phyloP scores from a whole-genome alignment of 2,888 invertebrate species.

The Amphipyra berbera region DNA sequence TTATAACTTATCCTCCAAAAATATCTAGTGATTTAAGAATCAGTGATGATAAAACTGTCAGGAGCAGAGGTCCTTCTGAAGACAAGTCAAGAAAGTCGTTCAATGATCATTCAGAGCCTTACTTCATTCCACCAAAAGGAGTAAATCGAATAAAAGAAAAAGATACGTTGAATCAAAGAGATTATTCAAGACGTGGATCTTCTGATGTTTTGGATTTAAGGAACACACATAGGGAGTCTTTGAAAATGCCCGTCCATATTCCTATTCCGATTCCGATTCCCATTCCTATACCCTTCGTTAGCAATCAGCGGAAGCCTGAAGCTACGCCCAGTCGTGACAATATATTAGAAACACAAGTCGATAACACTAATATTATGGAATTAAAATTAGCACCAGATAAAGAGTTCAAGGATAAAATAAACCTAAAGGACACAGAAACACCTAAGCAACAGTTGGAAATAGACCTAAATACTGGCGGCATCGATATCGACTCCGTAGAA shows the following conservation, averaged over 20 bases:
- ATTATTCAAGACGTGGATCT: slow-evolving; percentile 11
- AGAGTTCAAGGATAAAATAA: background rate
- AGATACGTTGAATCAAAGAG: slow-evolving; percentile 7
- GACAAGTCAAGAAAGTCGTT: slow-evolving; percentile 51
- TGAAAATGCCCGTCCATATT: slow-evolving; percentile 21
- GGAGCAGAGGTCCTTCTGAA: slow-evolving; percentile 44
- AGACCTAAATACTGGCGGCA: background rate
- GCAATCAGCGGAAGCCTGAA: background rate
- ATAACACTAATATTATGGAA: background rate
- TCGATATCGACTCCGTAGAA: background rate
- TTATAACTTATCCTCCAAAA: slow-evolving; percentile 76
- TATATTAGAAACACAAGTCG: background rate
- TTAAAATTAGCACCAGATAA: slow-evolving; percentile 4
- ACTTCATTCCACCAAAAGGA: slow-evolving; percentile 68
- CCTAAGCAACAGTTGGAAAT: background rate
- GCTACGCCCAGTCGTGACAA: background rate
- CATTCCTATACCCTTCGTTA: too few species aligned
- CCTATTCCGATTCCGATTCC: slow-evolving; percentile 18
- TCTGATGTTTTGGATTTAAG: slow-evolving; percentile 11
- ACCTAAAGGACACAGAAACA: slow-evolving; percentile 2
- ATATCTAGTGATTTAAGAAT: slow-evolving; percentile 54
- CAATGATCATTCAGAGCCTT: slow-evolving; percentile 59
- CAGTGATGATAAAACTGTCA: slow-evolving; percentile 51
- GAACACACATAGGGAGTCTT: slow-evolving; percentile 1
- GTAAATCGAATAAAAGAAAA: slow-evolving; percentile 39